Base-by-base conservation (phyloP, 35 echinoderm and acorn worm species). In the Ptychodera flava region DNA sequence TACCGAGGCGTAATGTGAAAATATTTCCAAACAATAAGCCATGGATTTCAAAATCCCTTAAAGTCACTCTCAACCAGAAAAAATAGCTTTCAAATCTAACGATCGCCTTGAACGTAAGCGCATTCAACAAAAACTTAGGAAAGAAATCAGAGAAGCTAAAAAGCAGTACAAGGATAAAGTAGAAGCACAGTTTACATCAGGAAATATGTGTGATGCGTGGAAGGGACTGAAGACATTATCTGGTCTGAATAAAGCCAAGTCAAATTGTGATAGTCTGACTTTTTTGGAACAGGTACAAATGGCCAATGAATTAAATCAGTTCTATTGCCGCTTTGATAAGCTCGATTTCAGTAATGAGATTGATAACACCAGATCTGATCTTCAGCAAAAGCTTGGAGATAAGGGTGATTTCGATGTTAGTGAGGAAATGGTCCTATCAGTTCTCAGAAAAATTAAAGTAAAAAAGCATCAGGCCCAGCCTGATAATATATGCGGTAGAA, bases 1-100 rank as follows among this genome's bases (percentile, higher is more conserved):
- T 83, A 15, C 82, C 82, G 10, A n/a, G 12, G 34, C 34, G 15
- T 36, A 32, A 14, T 28, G 29, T 35, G 37, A 83, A 83, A 83
- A 34, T 36, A 83, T 83, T 36, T 28, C 80, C 80, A 15, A 82
- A 36, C 28, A 83, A 36, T 28, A 83, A 83, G 28, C 82, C 82
- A 37, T 83, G 82, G 82, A 36, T 83, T 12, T 64, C 45, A 64
- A 64, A 64, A 64, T 64, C 45, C 22, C 45, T 64, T 6, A 64
- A 64, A 64, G 22, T 12, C 45, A 64, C 45, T 64, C 45, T 64
- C 6, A 64, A 64, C 45, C 6, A 64, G 22, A 64, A 64, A 64
- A 64, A 64, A 64, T 64, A 12, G 45, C 82, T 36, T 36, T 30
- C 34, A 34, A 83, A 36, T 36, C 31, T 32, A 33, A 82, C 27